A percentile compares a stretch with the other conserved stretches of the same genome.
Evolutionary conservation across 2,113 vertebrate species (phyloP).

Genomic region (Henicopernis longicauda): DNA sequence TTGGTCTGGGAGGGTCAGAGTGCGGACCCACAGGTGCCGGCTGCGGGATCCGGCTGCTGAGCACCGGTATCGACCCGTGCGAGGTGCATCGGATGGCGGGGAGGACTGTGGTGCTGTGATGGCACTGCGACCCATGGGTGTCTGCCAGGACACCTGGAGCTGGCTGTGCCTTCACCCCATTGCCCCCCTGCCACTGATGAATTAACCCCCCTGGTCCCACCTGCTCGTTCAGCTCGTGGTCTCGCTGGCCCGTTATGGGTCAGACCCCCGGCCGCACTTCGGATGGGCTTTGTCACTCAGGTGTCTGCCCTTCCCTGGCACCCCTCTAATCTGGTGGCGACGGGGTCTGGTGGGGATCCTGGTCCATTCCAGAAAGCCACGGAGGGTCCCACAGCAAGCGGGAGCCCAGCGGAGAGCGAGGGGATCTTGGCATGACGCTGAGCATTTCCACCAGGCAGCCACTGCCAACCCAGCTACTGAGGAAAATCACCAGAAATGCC

Average conservation of each 20-base stretch:
- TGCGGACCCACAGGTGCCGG: not conserved
- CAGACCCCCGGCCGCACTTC: not conserved
- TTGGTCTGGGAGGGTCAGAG: not conserved
- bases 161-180: not conserved
- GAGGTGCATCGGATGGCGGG: not conserved
- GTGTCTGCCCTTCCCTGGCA: not conserved
- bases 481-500: not conserved
- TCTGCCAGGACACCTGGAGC: not conserved
- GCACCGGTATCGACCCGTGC: not conserved
- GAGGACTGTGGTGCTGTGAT: slow-evolving; percentile 32
- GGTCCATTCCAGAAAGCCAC: not conserved
- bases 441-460: not conserved
- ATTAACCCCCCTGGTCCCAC: not conserved
- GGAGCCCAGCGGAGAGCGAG: not conserved
- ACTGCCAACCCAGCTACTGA: not conserved
- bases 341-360: not conserved
- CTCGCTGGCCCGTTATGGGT: not conserved
- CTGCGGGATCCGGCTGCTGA: not conserved
- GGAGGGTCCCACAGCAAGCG: accelerated
- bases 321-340: accelerated
- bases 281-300: not conserved
- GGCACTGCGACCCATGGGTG: not conserved
- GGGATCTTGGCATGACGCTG: accelerated
- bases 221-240: accelerated
- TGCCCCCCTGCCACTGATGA: not conserved